Evolutionary conservation across 1,140 invertebrate genomes (phyloP).

Genomic region (Heliconius melpomene): DNA sequence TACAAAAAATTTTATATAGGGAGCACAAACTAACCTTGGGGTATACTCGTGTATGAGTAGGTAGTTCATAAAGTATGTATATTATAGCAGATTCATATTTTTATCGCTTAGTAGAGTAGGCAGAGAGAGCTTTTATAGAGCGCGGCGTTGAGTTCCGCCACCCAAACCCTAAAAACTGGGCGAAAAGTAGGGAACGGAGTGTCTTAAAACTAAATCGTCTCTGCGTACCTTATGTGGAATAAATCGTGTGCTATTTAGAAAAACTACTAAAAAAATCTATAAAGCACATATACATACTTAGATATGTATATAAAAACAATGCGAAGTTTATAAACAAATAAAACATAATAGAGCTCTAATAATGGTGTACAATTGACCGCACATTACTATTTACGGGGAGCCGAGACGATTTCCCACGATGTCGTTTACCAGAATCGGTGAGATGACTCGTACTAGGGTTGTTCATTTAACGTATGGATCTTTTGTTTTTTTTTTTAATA

Average conservation of each 20-base stretch:
- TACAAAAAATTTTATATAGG: too few species aligned
- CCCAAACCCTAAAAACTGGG: too few species aligned
- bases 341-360: slow-evolving; percentile 7
- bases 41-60: too few species aligned
- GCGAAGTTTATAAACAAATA: slow-evolving; percentile 1
- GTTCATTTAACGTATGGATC: neutral
- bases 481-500: neutral
- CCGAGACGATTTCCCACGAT: slow-evolving; percentile 47
- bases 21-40: too few species aligned
- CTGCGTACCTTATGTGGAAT: too few species aligned
- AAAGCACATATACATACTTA: neutral
- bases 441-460: slow-evolving; percentile 57
- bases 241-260: neutral
- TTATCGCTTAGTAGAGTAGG: too few species aligned
- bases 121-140: too few species aligned
- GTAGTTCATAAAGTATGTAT: too few species aligned
- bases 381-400: neutral
- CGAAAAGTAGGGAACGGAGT: too few species aligned
- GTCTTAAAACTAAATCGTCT: too few species aligned
- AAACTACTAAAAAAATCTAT: neutral
- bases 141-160: too few species aligned
- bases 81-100: too few species aligned
- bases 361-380: slow-evolving; percentile 32
- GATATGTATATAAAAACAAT: neutral
- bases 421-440: slow-evolving; percentile 48